phyloP scores from a whole-genome alignment of 2,113 vertebrate species.

The Aldabrachelys gigantea region DNA sequence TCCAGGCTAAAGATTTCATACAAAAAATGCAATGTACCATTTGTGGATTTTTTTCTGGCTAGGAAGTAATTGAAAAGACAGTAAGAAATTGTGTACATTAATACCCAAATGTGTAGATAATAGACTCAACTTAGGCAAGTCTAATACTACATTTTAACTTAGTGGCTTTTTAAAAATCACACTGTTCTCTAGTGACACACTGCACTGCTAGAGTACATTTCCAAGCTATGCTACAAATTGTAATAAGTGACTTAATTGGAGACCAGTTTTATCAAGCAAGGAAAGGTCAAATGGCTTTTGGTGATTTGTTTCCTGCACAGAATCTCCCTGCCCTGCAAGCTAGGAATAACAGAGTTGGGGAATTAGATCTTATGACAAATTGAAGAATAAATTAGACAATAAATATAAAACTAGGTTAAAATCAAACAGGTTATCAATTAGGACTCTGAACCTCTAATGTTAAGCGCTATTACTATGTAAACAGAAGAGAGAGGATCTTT shows the following conservation, averaged over 20 bases:
- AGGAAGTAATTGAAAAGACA: neutral
- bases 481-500: neutral
- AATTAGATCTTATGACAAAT: neutral
- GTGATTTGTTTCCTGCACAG: neutral
- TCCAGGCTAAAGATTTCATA: neutral
- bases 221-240: neutral
- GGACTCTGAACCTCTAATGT: neutral
- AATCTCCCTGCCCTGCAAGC: neutral
- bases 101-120: neutral
- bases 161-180: neutral
- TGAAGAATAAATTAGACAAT: neutral
- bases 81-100: neutral
- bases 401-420: neutral
- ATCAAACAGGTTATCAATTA: neutral
- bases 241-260: neutral
- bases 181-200: neutral
- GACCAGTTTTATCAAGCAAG: neutral
- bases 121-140: neutral
- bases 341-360: neutral
- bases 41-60: neutral
- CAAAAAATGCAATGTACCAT: neutral
- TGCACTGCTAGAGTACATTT: neutral
- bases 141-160: neutral
- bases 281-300: neutral
- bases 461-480: constrained; percentile 10